Evolutionary conservation across 2,113 vertebrate genomes (phyloP), one percentile per base, ranked within the genome.

Genomic region (Oncorhynchus masou): DNA sequence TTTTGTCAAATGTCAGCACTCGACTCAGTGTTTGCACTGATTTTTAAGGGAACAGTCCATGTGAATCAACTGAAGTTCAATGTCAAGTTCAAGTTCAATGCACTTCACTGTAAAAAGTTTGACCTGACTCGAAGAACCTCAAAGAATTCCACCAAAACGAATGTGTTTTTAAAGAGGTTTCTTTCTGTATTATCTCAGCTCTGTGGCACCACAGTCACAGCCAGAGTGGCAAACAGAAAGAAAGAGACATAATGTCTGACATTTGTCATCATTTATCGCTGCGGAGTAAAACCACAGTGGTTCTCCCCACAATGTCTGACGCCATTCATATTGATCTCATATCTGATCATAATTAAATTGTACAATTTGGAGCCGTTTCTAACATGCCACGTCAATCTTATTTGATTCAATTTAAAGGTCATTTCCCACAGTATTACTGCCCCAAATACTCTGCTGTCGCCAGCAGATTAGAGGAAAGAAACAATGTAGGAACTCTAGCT

Each of bases 301-400:
- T 48, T 65, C 78, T 77, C 31, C 24, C 64, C 62, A 71, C 31
- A 70, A 48, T 68, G n/a, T 54, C 51, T 54, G 51, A 16, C 71
- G 75, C 77, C 57, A 81, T 78, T 85, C 78, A 82, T 80, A 82
- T 73, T 74, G 75, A 85, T 85, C 78, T 82, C 64, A 69, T 80
- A 69, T 80, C 79, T 82, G 78, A 82, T 85, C 72, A 73, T 80
- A 79, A 82, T 77, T 62, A 82, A 82, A 82, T 80, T 80, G 73
- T 77, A 79, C 71, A 80, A 72, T 51, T 51, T 51, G 16, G 16
- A 54, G 49, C 49, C 45, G 27, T 70, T 82, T 80, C 73, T 85
- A 70, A 81, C 70, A 68, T 25, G 45, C 73, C 76, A 54, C 73
- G 80, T 85, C 83, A 75, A 78, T 74, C 67, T 68, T 13, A 70